A percentile compares a stretch with the other conserved stretches of the same genome.
Conservation (phyloP, 92 coral and sea anemone species). For the Palythoa grandis region DNA sequence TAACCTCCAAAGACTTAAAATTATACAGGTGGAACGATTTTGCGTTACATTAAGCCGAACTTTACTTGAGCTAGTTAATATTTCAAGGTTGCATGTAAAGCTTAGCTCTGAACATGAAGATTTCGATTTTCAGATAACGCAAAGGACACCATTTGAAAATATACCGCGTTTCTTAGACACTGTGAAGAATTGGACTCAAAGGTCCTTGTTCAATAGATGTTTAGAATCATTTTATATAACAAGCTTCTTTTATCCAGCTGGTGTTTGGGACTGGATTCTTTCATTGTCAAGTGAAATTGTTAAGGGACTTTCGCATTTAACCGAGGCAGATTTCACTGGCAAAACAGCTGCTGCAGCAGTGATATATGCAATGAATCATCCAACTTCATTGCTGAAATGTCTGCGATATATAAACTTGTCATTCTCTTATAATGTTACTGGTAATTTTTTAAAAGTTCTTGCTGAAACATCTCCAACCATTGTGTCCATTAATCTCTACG, state of each 20-base stretch:
- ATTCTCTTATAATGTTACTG: slow-evolving; percentile 6
- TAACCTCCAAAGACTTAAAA: slow-evolving; percentile 11
- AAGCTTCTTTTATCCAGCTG: not conserved
- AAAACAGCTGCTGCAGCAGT: not conserved
- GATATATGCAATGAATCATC: not conserved
- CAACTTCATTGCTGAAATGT: not conserved
- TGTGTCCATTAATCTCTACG: slow-evolving; percentile 1
- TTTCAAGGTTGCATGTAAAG: slow-evolving; percentile 12
- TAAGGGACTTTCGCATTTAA: not conserved
- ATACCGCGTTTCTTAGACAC: slow-evolving; percentile 1
- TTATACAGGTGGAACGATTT: slow-evolving; percentile 12
- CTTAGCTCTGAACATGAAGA: not conserved
- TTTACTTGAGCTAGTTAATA: not conserved
- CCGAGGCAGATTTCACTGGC: slow-evolving; percentile 22
- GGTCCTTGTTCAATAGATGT: not conserved
- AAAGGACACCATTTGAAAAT: not conserved
- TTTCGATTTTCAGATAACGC: not conserved
- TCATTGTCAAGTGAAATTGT: not conserved
- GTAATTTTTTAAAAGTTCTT: not conserved
- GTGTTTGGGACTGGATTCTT: slow-evolving; percentile 13
- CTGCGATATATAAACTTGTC: slow-evolving; percentile 27
- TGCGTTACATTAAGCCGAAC: not conserved
- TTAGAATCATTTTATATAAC: not conserved
- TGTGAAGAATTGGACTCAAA: not conserved
- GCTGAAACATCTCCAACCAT: slow-evolving; percentile 20